Percentiles rank a stretch among this genome's conserved stretches.
Conservation (phyloP, 2,113 vertebrate genomes). For the Ramphastos sulfuratus region DNA sequence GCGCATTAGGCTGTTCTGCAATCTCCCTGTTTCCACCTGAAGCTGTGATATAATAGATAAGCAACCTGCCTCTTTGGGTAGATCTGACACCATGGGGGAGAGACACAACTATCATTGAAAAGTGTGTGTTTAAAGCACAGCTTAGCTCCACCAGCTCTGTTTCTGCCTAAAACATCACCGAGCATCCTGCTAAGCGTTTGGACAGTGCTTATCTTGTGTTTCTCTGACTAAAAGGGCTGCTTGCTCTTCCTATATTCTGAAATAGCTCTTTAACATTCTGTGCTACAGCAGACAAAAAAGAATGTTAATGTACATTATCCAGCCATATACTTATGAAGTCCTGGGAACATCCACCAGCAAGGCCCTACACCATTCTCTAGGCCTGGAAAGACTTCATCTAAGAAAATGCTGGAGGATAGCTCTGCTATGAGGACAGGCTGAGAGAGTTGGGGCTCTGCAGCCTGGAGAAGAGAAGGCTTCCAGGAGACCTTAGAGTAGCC, state of each 20-base stretch:
- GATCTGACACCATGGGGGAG: neutral
- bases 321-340: neutral
- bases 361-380: neutral
- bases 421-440: too few species aligned
- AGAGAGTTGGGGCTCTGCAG: too few species aligned
- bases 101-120: neutral
- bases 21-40: neutral
- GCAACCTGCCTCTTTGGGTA: neutral
- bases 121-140: neutral
- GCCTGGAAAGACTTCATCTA: neutral
- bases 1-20: neutral
- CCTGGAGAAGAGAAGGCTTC: too few species aligned
- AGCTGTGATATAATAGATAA: neutral
- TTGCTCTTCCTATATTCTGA: neutral
- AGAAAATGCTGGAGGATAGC: neutral
- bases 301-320: neutral
- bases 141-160: neutral
- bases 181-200: neutral
- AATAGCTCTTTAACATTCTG: neutral
- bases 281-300: neutral
- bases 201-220: neutral
- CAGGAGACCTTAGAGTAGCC: too few species aligned
- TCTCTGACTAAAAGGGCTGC: neutral
- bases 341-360: neutral
- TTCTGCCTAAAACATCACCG: neutral